phyloP scores from a whole-genome alignment of 2,113 vertebrate genomes.

The Cathartes aura region DNA sequence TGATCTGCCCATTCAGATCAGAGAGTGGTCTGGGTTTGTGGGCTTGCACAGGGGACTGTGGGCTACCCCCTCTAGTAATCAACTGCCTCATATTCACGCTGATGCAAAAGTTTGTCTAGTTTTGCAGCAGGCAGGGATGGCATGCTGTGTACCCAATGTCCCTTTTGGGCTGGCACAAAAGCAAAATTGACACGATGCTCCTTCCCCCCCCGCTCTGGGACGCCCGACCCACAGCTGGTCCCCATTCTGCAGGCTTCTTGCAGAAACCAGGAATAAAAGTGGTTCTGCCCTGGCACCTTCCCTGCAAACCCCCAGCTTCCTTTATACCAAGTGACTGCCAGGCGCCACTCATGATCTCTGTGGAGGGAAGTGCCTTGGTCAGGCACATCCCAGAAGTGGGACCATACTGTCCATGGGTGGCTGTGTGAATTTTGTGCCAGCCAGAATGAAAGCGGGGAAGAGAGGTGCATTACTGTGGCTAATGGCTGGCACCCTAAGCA shows the following conservation, averaged over 20 bases:
- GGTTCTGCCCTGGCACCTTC: background rate
- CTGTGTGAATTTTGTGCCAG: background rate
- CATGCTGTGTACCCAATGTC: background rate
- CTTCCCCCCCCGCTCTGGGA: background rate
- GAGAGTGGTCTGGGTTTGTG: background rate
- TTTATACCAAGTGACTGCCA: background rate
- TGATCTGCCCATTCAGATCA: background rate
- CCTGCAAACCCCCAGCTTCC: background rate
- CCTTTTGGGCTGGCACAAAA: background rate
- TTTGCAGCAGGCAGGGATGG: background rate
- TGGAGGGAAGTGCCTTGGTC: background rate
- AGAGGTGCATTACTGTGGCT: background rate
- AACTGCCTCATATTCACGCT: accelerated
- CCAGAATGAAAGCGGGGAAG: background rate
- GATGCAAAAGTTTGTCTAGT: background rate
- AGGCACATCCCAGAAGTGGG: background rate
- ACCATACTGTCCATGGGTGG: background rate
- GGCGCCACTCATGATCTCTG: background rate
- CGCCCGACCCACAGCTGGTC: background rate
- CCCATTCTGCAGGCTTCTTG: background rate
- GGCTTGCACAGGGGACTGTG: background rate
- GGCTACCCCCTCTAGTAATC: background rate
- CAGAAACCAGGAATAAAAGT: background rate
- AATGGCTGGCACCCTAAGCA: background rate
- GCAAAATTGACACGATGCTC: background rate